Conservation (phyloP, 2,888 invertebrate genomes). For the Lasioglossum pauxillum region DNA sequence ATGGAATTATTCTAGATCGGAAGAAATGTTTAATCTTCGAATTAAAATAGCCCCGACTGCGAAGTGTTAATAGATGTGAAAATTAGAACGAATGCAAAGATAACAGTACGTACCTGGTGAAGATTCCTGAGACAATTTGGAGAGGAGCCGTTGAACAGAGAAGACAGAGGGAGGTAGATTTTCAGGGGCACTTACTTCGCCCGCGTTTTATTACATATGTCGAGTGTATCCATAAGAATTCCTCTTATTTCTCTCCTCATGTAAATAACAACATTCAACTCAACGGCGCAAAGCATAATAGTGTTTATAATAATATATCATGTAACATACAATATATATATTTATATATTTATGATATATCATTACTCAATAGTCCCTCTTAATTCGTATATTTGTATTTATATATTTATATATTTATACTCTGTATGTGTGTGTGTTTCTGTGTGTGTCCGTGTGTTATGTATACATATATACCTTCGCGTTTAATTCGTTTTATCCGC, state of each 20-base stretch:
- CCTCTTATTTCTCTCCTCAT: constrained; percentile 70
- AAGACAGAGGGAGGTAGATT: constrained; percentile 28
- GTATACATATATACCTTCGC: constrained; percentile 80
- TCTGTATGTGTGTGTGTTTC: constrained; percentile 45
- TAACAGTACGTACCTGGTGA: background rate
- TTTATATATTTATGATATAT: constrained; percentile 75
- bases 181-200: constrained; percentile 62
- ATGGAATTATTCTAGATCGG: too few species aligned
- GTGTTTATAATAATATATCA: constrained; percentile 77
- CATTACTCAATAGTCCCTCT: constrained; percentile 75
- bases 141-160: background rate
- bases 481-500: constrained; percentile 74
- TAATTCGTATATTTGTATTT: constrained; percentile 73
- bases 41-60: too few species aligned
- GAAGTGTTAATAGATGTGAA: too few species aligned
- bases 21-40: too few species aligned
- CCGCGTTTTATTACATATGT: constrained; percentile 72
- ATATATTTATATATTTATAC: constrained; percentile 75
- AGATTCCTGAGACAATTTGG: background rate
- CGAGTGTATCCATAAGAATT: constrained; percentile 74
- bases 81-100: too few species aligned
- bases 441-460: constrained; percentile 45
- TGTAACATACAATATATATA: constrained; percentile 82
- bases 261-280: constrained; percentile 83
- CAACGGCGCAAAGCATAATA: constrained; percentile 83